Percentiles rank a stretch among this genome's conserved stretches.
phyloP scores from a whole-genome alignment of 2,888 invertebrate genomes.

The Apoda limacodes region DNA sequence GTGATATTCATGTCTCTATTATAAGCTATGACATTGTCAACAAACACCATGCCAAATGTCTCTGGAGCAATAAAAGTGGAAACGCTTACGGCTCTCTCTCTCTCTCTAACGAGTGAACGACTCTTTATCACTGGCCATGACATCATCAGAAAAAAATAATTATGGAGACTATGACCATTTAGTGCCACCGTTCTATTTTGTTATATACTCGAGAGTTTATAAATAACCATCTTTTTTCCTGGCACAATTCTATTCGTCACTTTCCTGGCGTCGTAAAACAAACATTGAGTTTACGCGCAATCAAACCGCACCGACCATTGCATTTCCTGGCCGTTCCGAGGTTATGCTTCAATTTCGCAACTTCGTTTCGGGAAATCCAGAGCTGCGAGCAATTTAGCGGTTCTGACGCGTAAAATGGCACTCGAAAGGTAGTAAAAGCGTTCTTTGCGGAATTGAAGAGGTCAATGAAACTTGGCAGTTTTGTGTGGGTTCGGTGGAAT shows the following conservation, averaged over 20 bases:
- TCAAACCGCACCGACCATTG: conserved; percentile 14
- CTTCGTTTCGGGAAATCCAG: conserved; percentile 16
- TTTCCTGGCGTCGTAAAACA: too few relatives aligned
- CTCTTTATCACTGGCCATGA: conserved; percentile 51
- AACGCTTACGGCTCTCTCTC: too few relatives aligned
- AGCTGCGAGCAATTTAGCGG: conserved; percentile 17
- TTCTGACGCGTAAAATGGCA: conserved; percentile 22
- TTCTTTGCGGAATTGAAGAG: conserved; percentile 23
- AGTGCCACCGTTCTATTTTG: background rate
- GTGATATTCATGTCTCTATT: too few relatives aligned
- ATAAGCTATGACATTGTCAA: too few relatives aligned
- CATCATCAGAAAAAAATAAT: conserved; percentile 39
- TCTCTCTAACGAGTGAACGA: conserved; percentile 54
- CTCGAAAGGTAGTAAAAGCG: conserved; percentile 30
- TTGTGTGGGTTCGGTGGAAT: background rate
- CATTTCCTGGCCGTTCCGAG: conserved; percentile 16
- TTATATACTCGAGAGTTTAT: background rate
- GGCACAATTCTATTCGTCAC: too few relatives aligned
- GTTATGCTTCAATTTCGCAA: conserved; percentile 9
- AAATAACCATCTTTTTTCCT: too few relatives aligned
- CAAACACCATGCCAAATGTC: too few relatives aligned
- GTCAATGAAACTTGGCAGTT: conserved; percentile 31
- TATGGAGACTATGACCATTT: conserved; percentile 25
- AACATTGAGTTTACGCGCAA: conserved; percentile 17
- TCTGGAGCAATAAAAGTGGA: too few relatives aligned